phyloP scores from a whole-genome alignment of 2,113 vertebrate species.

The Lutjanus erythropterus region DNA sequence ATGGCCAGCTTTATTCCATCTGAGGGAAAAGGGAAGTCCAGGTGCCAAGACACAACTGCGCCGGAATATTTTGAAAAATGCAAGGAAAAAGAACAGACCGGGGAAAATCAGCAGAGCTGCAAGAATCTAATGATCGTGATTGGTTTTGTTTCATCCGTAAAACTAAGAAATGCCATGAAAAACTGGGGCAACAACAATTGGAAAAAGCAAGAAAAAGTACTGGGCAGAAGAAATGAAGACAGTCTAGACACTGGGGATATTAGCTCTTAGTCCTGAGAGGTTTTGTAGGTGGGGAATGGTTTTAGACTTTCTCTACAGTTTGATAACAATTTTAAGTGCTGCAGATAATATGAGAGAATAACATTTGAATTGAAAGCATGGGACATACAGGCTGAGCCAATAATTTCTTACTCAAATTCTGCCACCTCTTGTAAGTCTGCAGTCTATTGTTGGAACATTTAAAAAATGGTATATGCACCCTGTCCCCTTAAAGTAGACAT shows the following conservation, averaged over 20 bases:
- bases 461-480: not conserved
- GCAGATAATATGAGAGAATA: slow-evolving; percentile 20
- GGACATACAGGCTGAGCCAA: not conserved
- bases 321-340: slow-evolving; percentile 28
- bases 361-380: slow-evolving; percentile 21
- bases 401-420: not conserved
- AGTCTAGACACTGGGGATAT: slow-evolving; percentile 45
- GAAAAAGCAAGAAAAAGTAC: not conserved
- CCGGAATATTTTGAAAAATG: slow-evolving; percentile 30
- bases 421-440: not conserved
- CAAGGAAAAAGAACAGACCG: not conserved
- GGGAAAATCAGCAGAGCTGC: not conserved
- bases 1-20: slow-evolving; percentile 62
- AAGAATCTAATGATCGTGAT: not conserved
- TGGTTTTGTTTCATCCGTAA: not conserved
- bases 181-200: not conserved
- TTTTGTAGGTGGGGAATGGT: slow-evolving; percentile 21
- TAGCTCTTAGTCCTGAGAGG: slow-evolving; percentile 19
- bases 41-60: slow-evolving; percentile 66
- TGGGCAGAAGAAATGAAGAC: slow-evolving; percentile 45
- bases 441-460: not conserved
- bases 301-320: slow-evolving; percentile 11
- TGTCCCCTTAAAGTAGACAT: not conserved
- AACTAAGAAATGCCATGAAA: not conserved
- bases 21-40: slow-evolving; percentile 47